Base-by-base conservation (phyloP, 2,888 invertebrate species). In the Rhamphomyia laevipes region DNA sequence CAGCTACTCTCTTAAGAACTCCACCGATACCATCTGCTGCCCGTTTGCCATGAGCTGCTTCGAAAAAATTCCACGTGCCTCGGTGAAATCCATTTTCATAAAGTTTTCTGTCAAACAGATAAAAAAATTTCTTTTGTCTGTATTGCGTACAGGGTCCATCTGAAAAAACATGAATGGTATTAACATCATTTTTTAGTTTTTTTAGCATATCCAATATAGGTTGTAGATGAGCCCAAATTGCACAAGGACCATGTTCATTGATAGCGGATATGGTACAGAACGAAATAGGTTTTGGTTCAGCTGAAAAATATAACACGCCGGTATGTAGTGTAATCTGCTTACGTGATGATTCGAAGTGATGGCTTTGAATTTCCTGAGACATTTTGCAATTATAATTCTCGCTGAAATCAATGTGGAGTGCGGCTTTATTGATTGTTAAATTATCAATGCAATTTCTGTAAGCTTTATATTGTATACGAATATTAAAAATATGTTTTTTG, bases 351-450 rank as follows among this genome's bases (percentile, higher is more conserved):
- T 44, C 44, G 31, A 48, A 48, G 27, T 48, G 48, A 21, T 17
- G 17, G 17, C 37, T 7, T 23, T 48, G 48, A 9, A 43, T 38
- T 44, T 48, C 43, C 17, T 35, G 13, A 12, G n/a, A n/a, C 2
- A 35, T 23, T 18, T 48, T 48, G 16, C 44, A 48, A 31, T 23
- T 41, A 11, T 44, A 48, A 37, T 48, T 48, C 44, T 43, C 48
- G 18, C 48, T 48, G 15, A 48, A 48, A 35, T 48, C 44, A 27
- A 48, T 44, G 37, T 48, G 48, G 2, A 48, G 12, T 4, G 27
- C 31, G 21, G 37, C 21, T 48, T 44, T 18, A n/a, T 35, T 35
- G 5, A 35, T 3, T n/a, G n/a, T n/a, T n/a, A n/a, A n/a, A n/a
- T 35, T 35, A n/a, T 35, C 35, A 2, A 35, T 3, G n/a, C 35